Percentiles rank a stretch among this genome's conserved stretches.
Conservation (phyloP, 2,888 invertebrate species). For the Tromatobia lineatoria region DNA sequence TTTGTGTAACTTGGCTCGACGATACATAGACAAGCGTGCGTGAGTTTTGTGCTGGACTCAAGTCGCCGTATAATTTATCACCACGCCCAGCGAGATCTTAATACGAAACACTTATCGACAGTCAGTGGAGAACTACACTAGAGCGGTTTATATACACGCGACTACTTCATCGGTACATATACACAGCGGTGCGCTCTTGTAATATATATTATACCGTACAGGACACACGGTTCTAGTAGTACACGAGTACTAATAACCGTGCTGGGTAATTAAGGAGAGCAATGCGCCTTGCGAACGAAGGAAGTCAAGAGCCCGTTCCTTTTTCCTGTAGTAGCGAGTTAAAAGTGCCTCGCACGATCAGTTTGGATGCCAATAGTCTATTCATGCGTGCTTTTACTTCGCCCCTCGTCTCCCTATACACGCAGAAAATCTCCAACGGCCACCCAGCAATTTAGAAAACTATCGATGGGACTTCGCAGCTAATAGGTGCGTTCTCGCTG, state of each 20-base stretch:
- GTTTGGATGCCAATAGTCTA: constrained; percentile 17
- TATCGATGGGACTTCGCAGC: constrained; percentile 70
- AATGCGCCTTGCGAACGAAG: constrained; percentile 65
- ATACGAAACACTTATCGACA: constrained; percentile 80
- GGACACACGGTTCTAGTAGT: constrained; percentile 31
- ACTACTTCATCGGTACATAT: not conserved
- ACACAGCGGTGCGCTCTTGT: constrained; percentile 22
- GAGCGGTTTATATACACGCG: not conserved
- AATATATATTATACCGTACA: constrained; percentile 26
- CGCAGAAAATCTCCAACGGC: constrained; percentile 39
- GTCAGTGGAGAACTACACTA: constrained; percentile 28
- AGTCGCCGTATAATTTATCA: constrained; percentile 79
- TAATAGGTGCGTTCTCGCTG: constrained; percentile 62
- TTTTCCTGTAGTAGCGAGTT: constrained; percentile 7
- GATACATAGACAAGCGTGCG: constrained; percentile 18
- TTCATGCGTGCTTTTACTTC: constrained; percentile 62
- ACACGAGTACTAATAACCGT: constrained; percentile 72
- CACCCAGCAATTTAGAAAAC: constrained; percentile 75
- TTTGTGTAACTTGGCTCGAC: constrained; percentile 43
- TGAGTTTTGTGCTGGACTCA: constrained; percentile 57
- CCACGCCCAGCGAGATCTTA: constrained; percentile 80
- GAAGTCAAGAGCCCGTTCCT: constrained; percentile 61
- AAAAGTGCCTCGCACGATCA: constrained; percentile 11
- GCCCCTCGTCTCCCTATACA: constrained; percentile 10
- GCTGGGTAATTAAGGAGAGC: constrained; percentile 76